These are phyloP conservation scores for Psittacula derbiana DNA, from an alignment of 2,797 vertebrate species.

Conservation along the genomic window DNA sequence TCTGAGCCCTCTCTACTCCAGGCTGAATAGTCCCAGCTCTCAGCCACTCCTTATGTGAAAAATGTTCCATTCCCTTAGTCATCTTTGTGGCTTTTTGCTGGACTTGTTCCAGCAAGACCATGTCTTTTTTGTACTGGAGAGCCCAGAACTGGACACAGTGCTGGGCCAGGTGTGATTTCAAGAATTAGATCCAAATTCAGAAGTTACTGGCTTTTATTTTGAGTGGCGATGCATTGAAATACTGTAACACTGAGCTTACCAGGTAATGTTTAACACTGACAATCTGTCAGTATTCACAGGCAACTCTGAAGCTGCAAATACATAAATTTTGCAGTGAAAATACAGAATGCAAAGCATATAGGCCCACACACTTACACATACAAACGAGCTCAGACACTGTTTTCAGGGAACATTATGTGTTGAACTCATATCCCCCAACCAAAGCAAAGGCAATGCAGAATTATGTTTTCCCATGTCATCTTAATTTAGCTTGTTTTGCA, in stretches of 20 bases:
- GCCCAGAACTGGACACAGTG: not conserved
- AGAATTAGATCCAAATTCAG: not conserved
- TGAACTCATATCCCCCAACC: not conserved
- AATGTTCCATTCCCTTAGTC: not conserved
- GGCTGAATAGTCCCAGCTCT: not conserved
- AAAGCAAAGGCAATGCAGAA: not conserved
- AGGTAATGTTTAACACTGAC: not conserved
- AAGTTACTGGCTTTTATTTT: not conserved
- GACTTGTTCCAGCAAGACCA: not conserved
- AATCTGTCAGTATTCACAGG: not conserved
- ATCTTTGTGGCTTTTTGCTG: not conserved
- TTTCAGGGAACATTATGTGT: not conserved
- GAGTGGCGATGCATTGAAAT: not conserved
- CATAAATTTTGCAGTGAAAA: not conserved
- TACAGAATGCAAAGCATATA: not conserved
- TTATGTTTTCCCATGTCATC: not conserved
- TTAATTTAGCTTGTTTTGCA: constrained; percentile 3
- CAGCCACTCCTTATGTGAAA: not conserved
- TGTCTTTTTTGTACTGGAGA: not conserved
- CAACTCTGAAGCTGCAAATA: not conserved
- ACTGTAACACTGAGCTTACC: not conserved
- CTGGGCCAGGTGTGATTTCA: not conserved
- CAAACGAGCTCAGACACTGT: not conserved
- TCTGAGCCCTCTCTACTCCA: not conserved
- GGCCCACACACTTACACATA: not conserved